These are phyloP conservation scores for Oncorhynchus nerka DNA, from an alignment of 2,113 vertebrate species.

Conservation along the genomic window DNA sequence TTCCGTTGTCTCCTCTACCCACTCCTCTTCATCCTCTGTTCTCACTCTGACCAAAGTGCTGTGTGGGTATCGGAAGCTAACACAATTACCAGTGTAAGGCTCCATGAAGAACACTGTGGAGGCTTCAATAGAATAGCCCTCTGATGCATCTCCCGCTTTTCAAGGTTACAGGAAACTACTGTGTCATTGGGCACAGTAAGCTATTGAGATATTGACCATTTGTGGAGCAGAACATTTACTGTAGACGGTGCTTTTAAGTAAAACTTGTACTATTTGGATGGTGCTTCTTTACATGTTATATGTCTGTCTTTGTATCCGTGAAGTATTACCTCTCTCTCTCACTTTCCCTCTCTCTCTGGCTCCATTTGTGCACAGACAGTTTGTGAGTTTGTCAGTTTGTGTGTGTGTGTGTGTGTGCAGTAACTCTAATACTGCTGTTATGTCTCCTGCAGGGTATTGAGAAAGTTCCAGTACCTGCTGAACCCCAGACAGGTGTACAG, in stretches of 20 bases:
- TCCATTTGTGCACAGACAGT: not conserved
- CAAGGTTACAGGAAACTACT: constrained; percentile 31
- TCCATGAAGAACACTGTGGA: constrained; percentile 23
- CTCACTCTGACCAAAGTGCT: not conserved
- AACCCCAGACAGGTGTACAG: constrained; percentile 91
- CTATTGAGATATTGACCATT: not conserved
- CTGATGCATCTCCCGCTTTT: constrained; percentile 21
- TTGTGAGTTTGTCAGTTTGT: too few relatives aligned
- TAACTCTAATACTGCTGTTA: not conserved
- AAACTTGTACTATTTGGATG: not conserved
- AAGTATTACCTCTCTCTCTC: not conserved
- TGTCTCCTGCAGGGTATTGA: constrained; percentile 76
- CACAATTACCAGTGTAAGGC: constrained; percentile 33
- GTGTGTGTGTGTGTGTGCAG: not conserved
- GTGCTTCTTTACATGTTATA: not conserved
- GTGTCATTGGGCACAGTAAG: not conserved
- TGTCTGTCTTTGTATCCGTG: not conserved
- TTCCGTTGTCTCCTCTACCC: not conserved
- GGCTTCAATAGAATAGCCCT: not conserved
- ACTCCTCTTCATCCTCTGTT: not conserved
- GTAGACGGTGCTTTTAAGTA: not conserved
- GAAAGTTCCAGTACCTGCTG: constrained; percentile 90
- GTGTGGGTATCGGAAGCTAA: constrained; percentile 11
- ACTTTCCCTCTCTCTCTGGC: too few relatives aligned
- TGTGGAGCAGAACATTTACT: not conserved